Base-by-base conservation (phyloP, 2,888 invertebrate species). In the Theretra japonica region DNA sequence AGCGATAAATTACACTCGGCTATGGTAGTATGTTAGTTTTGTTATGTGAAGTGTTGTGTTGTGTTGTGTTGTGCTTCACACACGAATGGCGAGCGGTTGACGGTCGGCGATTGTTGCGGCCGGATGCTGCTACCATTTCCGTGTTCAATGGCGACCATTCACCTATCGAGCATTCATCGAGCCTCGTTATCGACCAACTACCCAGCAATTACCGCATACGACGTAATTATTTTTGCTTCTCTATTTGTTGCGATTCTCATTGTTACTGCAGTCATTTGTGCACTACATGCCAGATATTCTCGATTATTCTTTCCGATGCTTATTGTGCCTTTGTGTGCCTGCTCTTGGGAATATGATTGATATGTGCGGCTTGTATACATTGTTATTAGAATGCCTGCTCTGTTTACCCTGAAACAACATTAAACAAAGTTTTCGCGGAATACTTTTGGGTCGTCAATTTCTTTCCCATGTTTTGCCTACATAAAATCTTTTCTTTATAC, bases 51-150 rank as follows among this genome's bases (percentile, higher is more conserved):
- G 50, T 53, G 53, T 19, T 3, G 53, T 3, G 53, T 53, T 53
- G 41, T 11, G 30, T 62, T 62, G 62, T 62, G 33, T 62, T 62
- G 65, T 23, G 65, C 25, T 58, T 58, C 65, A 65, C 65, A 71
- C 80, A 75, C 76, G 74, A 76, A 79, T 77, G 77, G 80, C 73
- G 76, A 73, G 75, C 72, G 80, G 80, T 76, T 76, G 81, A 78
- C 75, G 78, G 74, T 77, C 74, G 76, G 74, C 87, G 87, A 90
- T 90, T 90, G 90, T 89, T 89, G 90, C 81, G 91, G 89, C 89
- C 91, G 91, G 92, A 92, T 82, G 88, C 89, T 81, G 81, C 83
- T 76, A 86, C 88, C 90, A 88, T 91, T 91, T 88, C 91, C 88
- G 88, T 82, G 86, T 87, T 81, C 87, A 88, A 82, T 83, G 83